Conservation (phyloP, 2,888 invertebrate genomes). For the Agrotis puta region DNA sequence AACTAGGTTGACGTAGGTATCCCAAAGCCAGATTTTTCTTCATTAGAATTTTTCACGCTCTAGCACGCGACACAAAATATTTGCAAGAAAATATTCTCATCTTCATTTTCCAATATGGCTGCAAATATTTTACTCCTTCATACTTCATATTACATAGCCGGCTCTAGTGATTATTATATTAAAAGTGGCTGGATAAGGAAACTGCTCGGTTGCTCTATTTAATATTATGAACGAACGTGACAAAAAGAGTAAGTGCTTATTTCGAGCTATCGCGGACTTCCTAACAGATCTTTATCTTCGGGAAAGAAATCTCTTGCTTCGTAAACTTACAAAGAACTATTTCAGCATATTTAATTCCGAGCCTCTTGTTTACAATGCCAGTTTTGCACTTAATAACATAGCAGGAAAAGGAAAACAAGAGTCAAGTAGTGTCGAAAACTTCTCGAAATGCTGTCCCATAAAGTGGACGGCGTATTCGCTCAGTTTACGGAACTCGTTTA, state of each 20-base stretch:
- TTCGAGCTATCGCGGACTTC: neutral
- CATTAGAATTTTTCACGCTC: conserved; percentile 24
- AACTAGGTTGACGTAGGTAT: neutral
- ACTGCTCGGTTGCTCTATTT: neutral
- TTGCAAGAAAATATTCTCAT: conserved; percentile 18
- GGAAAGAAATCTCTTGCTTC: neutral
- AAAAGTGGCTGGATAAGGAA: conserved; percentile 22
- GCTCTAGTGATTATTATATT: conserved; percentile 5
- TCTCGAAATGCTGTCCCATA: conserved; percentile 29
- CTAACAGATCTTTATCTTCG: neutral
- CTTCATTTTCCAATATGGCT: conserved; percentile 31
- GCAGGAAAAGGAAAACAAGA: conserved; percentile 36
- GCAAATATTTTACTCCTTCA: conserved; percentile 9
- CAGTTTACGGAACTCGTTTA: conserved; percentile 44
- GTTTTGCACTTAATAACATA: conserved; percentile 13
- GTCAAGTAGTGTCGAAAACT: conserved; percentile 39
- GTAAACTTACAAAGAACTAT: conserved; percentile 7
- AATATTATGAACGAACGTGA: neutral
- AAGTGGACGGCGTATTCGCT: conserved; percentile 36
- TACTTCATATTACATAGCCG: conserved; percentile 1
- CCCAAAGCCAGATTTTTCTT: conserved; percentile 10
- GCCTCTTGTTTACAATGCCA: conserved; percentile 17
- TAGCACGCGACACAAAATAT: conserved; percentile 21
- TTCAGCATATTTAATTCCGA: neutral
- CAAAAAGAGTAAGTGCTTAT: neutral